These are phyloP conservation scores for Chrysolina haemoptera DNA, from an alignment of 2,888 invertebrate genomes.

Conservation along the genomic window DNA sequence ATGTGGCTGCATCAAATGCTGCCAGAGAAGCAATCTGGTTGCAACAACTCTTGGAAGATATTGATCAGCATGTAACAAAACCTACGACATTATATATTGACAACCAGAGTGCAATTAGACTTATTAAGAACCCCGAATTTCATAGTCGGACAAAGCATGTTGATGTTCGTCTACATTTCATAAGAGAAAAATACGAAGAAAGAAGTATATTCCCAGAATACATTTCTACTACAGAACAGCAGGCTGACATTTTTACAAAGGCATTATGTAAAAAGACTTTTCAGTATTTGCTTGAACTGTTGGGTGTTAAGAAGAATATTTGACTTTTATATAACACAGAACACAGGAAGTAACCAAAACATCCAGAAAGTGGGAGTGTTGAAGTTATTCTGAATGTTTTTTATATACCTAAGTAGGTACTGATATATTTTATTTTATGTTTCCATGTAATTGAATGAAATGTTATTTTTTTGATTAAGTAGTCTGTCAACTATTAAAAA, in stretches of 20 bases:
- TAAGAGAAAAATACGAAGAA: slow-evolving; percentile 28
- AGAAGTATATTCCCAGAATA: slow-evolving; percentile 15
- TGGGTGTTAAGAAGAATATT: too few species aligned
- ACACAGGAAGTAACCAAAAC: too few species aligned
- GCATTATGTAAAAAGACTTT: too few species aligned
- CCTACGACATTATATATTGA: slow-evolving; percentile 26
- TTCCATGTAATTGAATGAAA: too few species aligned
- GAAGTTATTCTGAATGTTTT: too few species aligned
- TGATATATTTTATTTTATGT: too few species aligned
- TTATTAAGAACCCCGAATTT: slow-evolving; percentile 29
- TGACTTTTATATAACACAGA: too few species aligned
- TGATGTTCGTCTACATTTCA: slow-evolving; percentile 45
- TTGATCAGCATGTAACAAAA: slow-evolving; percentile 27
- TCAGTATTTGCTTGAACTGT: too few species aligned
- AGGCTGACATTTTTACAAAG: slow-evolving; percentile 26
- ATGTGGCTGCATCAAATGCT: slow-evolving; percentile 51
- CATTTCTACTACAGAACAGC: slow-evolving; percentile 15
- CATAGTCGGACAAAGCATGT: slow-evolving; percentile 33
- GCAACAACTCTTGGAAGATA: slow-evolving; percentile 25
- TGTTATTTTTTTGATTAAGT: too few species aligned
- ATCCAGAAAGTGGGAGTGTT: too few species aligned
- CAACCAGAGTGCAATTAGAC: slow-evolving; percentile 28
- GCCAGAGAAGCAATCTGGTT: slow-evolving; percentile 51
- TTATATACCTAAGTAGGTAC: too few species aligned
- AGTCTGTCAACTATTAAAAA: too few species aligned